A percentile compares a stretch with the other conserved stretches of the same genome.
Conservation (phyloP, 1,140 invertebrate species). For the Anagrus nilaparvatae region DNA sequence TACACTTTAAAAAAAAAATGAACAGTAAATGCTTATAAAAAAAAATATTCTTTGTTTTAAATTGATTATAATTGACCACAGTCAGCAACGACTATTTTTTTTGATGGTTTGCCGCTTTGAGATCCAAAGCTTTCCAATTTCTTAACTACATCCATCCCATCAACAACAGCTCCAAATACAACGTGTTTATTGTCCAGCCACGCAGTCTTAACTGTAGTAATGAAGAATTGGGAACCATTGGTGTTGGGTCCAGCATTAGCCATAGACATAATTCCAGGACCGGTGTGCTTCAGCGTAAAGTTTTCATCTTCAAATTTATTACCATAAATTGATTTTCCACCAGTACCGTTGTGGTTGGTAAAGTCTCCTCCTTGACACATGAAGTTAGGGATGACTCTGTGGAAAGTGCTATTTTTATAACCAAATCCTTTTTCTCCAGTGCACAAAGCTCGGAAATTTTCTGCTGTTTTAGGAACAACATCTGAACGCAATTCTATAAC, state of each 20-base stretch:
- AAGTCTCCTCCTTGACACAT: slow-evolving; percentile 78
- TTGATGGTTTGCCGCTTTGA: slow-evolving; percentile 72
- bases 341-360: slow-evolving; percentile 67
- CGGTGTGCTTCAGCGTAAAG: slow-evolving; percentile 66
- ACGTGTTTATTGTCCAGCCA: slow-evolving; percentile 82
- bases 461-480: slow-evolving; percentile 67
- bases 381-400: slow-evolving; percentile 79
- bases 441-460: slow-evolving; percentile 72
- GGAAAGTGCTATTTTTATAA: slow-evolving; percentile 69
- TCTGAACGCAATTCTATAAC: slow-evolving; percentile 63
- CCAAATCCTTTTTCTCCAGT: slow-evolving; percentile 74
- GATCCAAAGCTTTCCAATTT: slow-evolving; percentile 72
- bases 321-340: slow-evolving; percentile 72
- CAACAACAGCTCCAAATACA: slow-evolving; percentile 73
- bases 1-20: too few relatives aligned
- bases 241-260: slow-evolving; percentile 71
- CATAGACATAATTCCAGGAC: slow-evolving; percentile 63
- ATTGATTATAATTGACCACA: slow-evolving; percentile 60
- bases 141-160: slow-evolving; percentile 71
- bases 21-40: too few relatives aligned
- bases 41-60: too few relatives aligned
- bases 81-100: slow-evolving; percentile 69
- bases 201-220: slow-evolving; percentile 66
- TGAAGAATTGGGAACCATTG: slow-evolving; percentile 80
- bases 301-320: slow-evolving; percentile 75